Conservation (phyloP, 1,140 invertebrate genomes). For the Drosophila santomea region DNA sequence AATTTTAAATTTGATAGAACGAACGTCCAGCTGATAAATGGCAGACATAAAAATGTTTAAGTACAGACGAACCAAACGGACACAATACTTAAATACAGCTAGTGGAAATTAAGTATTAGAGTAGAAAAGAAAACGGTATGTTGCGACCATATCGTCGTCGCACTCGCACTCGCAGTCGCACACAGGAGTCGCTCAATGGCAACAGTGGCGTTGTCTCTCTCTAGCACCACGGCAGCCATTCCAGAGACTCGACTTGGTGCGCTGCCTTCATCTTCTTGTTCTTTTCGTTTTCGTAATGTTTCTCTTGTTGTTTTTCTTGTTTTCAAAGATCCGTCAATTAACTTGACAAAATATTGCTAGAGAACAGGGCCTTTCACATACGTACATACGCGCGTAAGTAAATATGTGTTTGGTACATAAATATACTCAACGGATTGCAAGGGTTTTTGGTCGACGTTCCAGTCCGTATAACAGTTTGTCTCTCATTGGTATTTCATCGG, state of each 20-base stretch:
- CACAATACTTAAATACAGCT: slow-evolving; percentile 80
- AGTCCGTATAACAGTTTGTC: slow-evolving; percentile 25
- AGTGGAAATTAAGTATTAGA: slow-evolving; percentile 74
- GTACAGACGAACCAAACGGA: slow-evolving; percentile 84
- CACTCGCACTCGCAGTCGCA: slow-evolving; percentile 48
- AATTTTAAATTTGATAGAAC: slow-evolving; percentile 66
- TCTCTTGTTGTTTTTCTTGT: slow-evolving; percentile 44
- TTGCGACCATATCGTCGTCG: slow-evolving; percentile 53
- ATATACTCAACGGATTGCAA: slow-evolving; percentile 65
- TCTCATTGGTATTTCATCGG: not conserved
- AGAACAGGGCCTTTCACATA: slow-evolving; percentile 69
- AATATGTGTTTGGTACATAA: slow-evolving; percentile 29
- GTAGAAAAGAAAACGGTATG: slow-evolving; percentile 67
- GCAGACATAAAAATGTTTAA: slow-evolving; percentile 85
- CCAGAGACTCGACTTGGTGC: slow-evolving; percentile 72
- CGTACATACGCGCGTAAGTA: slow-evolving; percentile 42
- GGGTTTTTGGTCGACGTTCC: slow-evolving; percentile 41
- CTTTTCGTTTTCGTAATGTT: slow-evolving; percentile 39
- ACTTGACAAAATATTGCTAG: slow-evolving; percentile 81
- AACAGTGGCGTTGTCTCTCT: slow-evolving; percentile 54
- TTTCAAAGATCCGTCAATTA: slow-evolving; percentile 72
- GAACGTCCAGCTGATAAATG: slow-evolving; percentile 71
- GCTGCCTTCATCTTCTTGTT: slow-evolving; percentile 37
- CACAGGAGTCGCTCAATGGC: slow-evolving; percentile 77
- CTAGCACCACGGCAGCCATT: slow-evolving; percentile 69